Percentiles rank a stretch among this genome's conserved stretches.
Conservation (phyloP, 2,888 invertebrate species). For the Notocelia uddmanniana region DNA sequence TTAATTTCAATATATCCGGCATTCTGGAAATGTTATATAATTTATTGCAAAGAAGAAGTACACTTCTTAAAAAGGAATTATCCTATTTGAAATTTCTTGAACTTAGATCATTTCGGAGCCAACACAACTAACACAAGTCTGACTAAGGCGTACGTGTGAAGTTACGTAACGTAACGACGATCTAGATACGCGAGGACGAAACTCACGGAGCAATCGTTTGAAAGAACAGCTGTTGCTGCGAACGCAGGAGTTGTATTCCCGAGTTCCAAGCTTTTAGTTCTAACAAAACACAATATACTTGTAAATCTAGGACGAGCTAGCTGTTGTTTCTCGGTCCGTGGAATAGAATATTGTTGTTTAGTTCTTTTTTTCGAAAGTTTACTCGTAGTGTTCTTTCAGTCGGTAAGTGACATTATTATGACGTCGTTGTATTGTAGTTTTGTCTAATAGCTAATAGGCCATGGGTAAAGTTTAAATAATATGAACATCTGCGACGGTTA, state of each 20-base stretch:
- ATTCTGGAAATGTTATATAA: neutral
- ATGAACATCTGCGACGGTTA: neutral
- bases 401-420: neutral
- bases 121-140: neutral
- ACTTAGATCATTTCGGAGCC: neutral
- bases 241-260: conserved; percentile 23
- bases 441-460: neutral
- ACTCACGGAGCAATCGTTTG: conserved; percentile 20
- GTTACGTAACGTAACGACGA: conserved; percentile 37
- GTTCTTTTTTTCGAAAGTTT: neutral
- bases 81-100: neutral
- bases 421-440: neutral
- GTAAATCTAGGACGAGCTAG: conserved; percentile 18
- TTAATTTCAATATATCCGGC: neutral
- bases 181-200: conserved; percentile 40
- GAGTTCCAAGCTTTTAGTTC: conserved; percentile 19
- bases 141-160: conserved; percentile 12
- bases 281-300: conserved; percentile 17
- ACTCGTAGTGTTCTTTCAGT: neutral
- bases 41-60: neutral
- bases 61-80: neutral
- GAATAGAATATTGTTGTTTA: conserved; percentile 8
- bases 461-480: neutral
- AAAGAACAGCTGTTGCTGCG: conserved; percentile 31
- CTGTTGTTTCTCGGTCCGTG: neutral